These are phyloP conservation scores for Otus sunia DNA, from an alignment of 2,113 vertebrate species.

Conservation along the genomic window DNA sequence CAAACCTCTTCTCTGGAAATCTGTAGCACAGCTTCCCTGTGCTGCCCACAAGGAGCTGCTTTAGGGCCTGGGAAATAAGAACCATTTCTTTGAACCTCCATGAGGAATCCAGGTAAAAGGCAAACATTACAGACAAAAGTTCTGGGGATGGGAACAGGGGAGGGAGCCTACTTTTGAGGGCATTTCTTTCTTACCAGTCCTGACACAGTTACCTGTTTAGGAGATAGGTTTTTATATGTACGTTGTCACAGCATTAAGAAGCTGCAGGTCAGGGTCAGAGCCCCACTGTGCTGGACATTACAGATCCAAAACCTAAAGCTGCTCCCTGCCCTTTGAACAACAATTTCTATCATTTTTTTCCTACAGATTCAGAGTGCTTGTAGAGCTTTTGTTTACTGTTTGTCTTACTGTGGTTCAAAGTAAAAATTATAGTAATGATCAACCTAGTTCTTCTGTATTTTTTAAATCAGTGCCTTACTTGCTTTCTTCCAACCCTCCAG, in stretches of 20 bases:
- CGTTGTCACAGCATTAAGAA: not conserved
- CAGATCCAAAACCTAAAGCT: not conserved
- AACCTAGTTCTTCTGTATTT: not conserved
- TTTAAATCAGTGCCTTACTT: not conserved
- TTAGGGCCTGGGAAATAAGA: not conserved
- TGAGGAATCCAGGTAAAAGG: not conserved
- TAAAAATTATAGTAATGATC: not conserved
- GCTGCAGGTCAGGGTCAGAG: not conserved
- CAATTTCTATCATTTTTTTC: not conserved
- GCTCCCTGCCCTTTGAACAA: not conserved
- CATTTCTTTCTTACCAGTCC: not conserved
- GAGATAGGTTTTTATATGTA: not conserved
- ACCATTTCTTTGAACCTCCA: not conserved
- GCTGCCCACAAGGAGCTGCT: not conserved
- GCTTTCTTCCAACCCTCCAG: not conserved
- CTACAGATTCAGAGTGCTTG: not conserved
- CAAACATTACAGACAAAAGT: not conserved
- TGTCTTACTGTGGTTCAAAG: not conserved
- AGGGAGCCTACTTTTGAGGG: not conserved
- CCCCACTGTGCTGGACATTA: not conserved
- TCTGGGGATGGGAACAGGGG: not conserved
- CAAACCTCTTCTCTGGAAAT: not conserved
- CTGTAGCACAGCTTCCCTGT: not conserved
- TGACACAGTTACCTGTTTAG: not conserved
- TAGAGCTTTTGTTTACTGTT: not conserved